Base-by-base conservation (phyloP, 1,140 invertebrate species). In the Theocolax elegans region DNA sequence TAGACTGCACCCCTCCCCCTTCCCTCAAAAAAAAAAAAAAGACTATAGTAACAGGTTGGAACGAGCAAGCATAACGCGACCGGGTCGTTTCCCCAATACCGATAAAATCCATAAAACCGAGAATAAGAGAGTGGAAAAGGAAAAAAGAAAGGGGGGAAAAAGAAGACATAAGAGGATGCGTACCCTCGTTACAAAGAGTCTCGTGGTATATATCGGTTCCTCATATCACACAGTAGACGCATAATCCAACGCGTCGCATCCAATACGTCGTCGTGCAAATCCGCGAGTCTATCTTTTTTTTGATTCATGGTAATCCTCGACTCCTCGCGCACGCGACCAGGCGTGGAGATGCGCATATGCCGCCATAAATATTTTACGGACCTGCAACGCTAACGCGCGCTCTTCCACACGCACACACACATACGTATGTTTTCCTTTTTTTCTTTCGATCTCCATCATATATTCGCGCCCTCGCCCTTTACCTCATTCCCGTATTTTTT, bases 351-450 rank as follows among this genome's bases (percentile, higher is more conserved):
- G 48, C 68, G 69, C 79, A 80, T 80, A 81, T 81, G 77, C 73
- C 66, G 67, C 76, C 75, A 80, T 82, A 80, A 82, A 82, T 81
- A 80, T 82, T 82, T 81, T 76, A 81, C 77, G 77, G 76, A 62
- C 75, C 73, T 71, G 70, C 17, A 63, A 48, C 62, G 29, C 49
- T 72, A 44, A 58, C 58, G 40, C 58, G 23, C 31, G 38, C 27
- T 25, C 10, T 25, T 38, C 29, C 13, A n/a, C n/a, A n/a, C n/a
- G n/a, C n/a, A n/a, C n/a, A n/a, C n/a, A n/a, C n/a, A n/a, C 75
- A 73, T 35, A 35, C 31, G 31, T 35, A 35, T 35, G 31, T 35
- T 10, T 35, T 35, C 31, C 21, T 27, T 51, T 51, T 51, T 51
- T 10, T 35, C 4, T 73, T 77, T 64, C 70, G 62, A 72, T 71